Evolutionary conservation across 2,888 invertebrate species (phyloP).

Genomic region (Eupithecia inturbata): DNA sequence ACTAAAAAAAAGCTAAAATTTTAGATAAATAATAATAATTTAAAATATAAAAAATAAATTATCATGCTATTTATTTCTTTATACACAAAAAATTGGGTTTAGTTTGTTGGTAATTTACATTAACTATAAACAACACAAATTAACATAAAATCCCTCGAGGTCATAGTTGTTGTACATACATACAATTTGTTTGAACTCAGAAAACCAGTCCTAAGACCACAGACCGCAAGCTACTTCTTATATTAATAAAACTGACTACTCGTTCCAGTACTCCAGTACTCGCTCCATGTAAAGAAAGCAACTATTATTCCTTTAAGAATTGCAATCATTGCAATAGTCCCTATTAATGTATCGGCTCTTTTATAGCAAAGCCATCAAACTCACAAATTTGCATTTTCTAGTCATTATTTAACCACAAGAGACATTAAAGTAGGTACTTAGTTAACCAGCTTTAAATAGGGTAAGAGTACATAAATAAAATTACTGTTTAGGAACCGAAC

Average conservation of each 20-base stretch:
- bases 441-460: slow-evolving; percentile 3
- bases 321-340: not conserved
- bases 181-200: too few relatives aligned
- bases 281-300: not conserved
- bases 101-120: not conserved
- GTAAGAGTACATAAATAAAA: slow-evolving; percentile 15
- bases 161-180: not conserved
- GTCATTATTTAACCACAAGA: not conserved
- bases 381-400: slow-evolving; percentile 19
- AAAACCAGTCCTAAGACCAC: not conserved
- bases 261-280: not conserved
- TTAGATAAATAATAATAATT: too few relatives aligned
- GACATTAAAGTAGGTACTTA: not conserved
- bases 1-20: too few relatives aligned
- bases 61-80: too few relatives aligned
- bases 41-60: too few relatives aligned
- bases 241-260: not conserved
- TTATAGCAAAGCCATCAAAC: not conserved
- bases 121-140: not conserved
- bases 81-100: too few relatives aligned
- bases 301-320: not conserved
- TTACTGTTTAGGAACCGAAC: slow-evolving; percentile 12
- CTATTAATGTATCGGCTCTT: slow-evolving; percentile 1
- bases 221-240: not conserved
- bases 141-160: not conserved